Evolutionary conservation across 92 coral and sea anemone genomes (phyloP), one percentile per base, ranked within the genome.

Genomic region (Zoanthus gigantus): DNA sequence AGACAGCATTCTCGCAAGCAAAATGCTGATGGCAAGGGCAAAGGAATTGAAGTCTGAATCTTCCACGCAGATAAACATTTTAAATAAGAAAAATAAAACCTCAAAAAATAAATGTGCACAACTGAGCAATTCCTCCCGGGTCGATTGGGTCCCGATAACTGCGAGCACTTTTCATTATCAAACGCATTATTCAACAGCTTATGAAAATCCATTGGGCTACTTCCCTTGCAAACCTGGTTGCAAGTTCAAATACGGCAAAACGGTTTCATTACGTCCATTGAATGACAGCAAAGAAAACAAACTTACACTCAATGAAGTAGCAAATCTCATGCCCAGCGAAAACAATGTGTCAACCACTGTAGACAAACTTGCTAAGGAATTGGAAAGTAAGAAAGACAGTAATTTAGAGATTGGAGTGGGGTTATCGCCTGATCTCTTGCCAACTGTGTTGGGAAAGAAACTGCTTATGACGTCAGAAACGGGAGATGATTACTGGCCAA

Each of bases 61-160:
- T 87, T 57, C 91, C 34, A 47, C 90, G 17, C 85, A 74, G 88
- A 18, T 73, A 56, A 28, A 94, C 90, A 61, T 37, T 37, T 37
- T 87, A 45, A 14, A 80, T 77, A 29, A 90, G 83, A 71, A 93
- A 87, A 71, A 47, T 56, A 37, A 92, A 74, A 87, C 92, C 17
- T 9, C 78, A 4, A 81, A 81, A 48, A 81, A 23, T 11, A 81
- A 46, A 57, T 66, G 74, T 10, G 3, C 82, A 14, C n/a, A 16
- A 28, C n/a, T 44, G 46, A 65, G 3, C 28, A 29, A 28, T 58
- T 29, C 65, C 15, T 65, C 74, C 56, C 83, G 91, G 23, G 91
- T 97, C 66, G 96, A 97, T 86, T 97, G 99, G 99, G 90, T 95
- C 14, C 99, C 99, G 0, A 97, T 97, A n/a, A 97, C 99, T 4